phyloP scores from a whole-genome alignment of 2,113 vertebrate genomes.

The Glareola pratincola region DNA sequence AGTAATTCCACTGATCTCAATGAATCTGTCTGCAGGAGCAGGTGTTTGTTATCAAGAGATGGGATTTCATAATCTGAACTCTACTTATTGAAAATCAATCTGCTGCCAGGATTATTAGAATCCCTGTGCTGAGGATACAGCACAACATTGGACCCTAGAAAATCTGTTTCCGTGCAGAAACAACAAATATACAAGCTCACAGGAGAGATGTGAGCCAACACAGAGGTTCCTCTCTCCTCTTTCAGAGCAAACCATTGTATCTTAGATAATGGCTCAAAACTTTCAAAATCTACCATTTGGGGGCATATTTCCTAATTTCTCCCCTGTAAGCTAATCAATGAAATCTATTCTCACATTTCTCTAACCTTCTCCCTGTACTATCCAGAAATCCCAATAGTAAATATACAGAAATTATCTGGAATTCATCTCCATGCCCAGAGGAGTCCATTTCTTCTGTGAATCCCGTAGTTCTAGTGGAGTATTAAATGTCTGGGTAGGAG shows the following conservation, averaged over 20 bases:
- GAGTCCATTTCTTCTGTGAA: background rate
- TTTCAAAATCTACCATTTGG: background rate
- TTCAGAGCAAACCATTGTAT: background rate
- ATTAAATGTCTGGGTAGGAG: background rate
- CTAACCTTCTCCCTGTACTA: background rate
- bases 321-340: background rate
- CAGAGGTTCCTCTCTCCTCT: background rate
- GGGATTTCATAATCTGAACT: constrained; percentile 1
- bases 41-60: background rate
- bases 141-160: background rate
- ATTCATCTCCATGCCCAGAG: background rate
- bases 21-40: background rate
- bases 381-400: background rate
- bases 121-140: background rate
- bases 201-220: background rate
- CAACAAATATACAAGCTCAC: background rate
- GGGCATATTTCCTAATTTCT: background rate
- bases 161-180: background rate
- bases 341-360: background rate
- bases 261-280: background rate
- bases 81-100: background rate
- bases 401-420: background rate
- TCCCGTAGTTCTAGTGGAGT: rapidly evolving
- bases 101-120: background rate
- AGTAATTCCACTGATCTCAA: background rate